Percentiles rank a stretch among this genome's conserved stretches.
phyloP scores from a whole-genome alignment of 2,113 vertebrate species.

The Empidonax alnorum region DNA sequence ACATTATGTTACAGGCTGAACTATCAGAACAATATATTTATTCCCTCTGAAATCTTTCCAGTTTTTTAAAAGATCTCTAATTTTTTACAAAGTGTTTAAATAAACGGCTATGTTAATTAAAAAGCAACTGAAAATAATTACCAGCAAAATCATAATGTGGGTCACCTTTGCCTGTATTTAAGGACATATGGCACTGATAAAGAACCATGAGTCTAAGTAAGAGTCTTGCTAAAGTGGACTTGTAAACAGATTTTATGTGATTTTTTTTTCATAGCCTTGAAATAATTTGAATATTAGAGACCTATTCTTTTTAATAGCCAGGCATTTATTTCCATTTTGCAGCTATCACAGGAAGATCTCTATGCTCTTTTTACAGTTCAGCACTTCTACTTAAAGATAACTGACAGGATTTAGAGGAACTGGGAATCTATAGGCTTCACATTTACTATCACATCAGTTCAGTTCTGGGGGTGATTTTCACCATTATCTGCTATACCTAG shows the following conservation, averaged over 20 bases:
- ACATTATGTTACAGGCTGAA: slow-evolving; percentile 15
- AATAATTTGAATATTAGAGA: neutral
- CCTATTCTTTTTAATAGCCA: neutral
- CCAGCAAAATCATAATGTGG: neutral
- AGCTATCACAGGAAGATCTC: neutral
- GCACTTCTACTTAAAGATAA: slow-evolving; percentile 18
- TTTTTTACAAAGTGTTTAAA: neutral
- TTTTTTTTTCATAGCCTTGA: neutral
- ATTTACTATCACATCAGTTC: slow-evolving; percentile 12
- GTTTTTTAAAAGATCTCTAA: neutral
- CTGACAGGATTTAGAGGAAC: slow-evolving; percentile 36
- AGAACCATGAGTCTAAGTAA: neutral
- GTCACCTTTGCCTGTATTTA: neutral
- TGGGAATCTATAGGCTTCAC: slow-evolving; percentile 21
- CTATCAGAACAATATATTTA: neutral
- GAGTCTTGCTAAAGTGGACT: neutral
- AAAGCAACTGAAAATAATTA: slow-evolving; percentile 21
- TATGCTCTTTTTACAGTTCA: neutral
- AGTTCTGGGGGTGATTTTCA: neutral
- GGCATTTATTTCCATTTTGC: neutral
- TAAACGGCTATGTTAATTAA: slow-evolving; percentile 2
- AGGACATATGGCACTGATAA: neutral
- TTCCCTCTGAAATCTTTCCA: neutral
- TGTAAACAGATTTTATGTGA: neutral
- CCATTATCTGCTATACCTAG: neutral